Evolutionary conservation across 1,140 invertebrate genomes (phyloP), one percentile per base, ranked within the genome.

Genomic region (Pseudomyrmex flavicornis): DNA sequence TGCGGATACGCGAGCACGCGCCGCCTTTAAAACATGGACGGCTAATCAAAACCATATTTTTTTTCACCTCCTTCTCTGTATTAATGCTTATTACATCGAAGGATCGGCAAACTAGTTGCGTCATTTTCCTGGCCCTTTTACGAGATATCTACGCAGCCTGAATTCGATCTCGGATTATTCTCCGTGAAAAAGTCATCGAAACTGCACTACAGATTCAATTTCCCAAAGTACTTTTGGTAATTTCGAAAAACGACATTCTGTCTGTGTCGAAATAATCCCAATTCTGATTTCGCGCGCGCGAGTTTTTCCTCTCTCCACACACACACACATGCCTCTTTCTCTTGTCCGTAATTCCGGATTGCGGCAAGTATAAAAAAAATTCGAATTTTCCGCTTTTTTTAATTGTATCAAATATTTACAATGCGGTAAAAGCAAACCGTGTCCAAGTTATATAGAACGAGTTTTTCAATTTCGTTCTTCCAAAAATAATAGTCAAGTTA

Each of bases 341-440:
- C 5, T 35, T 0, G 5, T 7, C 35, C 0, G 35, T 61, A 26
- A 72, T 48, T 80, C 17, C 15, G 35, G 61, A 15, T 54, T 44
- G 22, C 15, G 10, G 20, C 54, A 48, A n/a, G 35, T 35, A 35
- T 35, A 35, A 69, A 69, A 58, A 54, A 79, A 59, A 56, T 15
- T 79, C 17, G 48, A 79, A 66, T 35, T 59, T 72, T 13, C 7
- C 54, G 10, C 12, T 3, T 59, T 80, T 80, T 80, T 80, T 72
- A 80, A 80, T 80, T 80, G 54, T 44, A 72, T 72, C 54, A 70
- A 72, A 80, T 80, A 80, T 80, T 72, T 80, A 80, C 76, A 72
- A 72, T 59, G 66, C 22, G 22, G 54, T 17, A 80, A 70, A 61
- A 70, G 76, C 66, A 80, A 80, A 35, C 35, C 35, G 5, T 48